Evolutionary conservation across 2,797 vertebrate genomes (phyloP), one percentile per base, ranked within the genome.

Genomic region (Artibeus lituratus): DNA sequence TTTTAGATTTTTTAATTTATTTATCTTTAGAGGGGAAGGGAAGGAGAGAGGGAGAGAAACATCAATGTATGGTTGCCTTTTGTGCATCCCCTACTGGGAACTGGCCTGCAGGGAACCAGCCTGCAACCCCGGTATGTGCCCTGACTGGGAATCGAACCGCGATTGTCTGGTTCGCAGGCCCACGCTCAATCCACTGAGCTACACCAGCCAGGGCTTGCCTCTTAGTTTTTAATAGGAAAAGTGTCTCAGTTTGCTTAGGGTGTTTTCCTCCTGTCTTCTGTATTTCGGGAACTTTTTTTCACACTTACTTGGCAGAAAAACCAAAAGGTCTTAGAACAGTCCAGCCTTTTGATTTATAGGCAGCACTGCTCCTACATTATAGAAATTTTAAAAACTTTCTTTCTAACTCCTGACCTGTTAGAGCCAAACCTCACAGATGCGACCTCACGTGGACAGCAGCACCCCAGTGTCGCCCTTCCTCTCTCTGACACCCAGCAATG

Each of bases 261-360:
- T 74, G 22, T 42, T 76, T 90, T 49, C 22, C 35, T 53, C n/a
- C 3, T 86, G 89, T 74, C 49, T 49, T 83, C 22, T 77, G 10
- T 6, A 80, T 47, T 94, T 83, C 11, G 74, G 86, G n/a, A 2
- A 92, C 8, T 74, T 77, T 37, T 76, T 94, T 29, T n/a, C 18
- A 37, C 26, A 35, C 83, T 94, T 73, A 59, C 18, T 65, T 37
- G 21, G 16, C 44, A 91, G 82, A 78, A 77, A 90, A 91, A 62
- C 35, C n/a, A 53, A 18, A 74, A 82, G 19, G 37, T 32, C 16
- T 44, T 39, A 69, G 57, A 91, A 32, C 2, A 74, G 16, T 82
- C 15, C 16, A 51, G n/a, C 8, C 37, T 65, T 93, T 84, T 49
- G 59, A 65, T 86, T 44, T 82, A 35, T 2, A 83, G 47, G 39